phyloP scores from a whole-genome alignment of 2,888 invertebrate species.

The Drosophila putrida region DNA sequence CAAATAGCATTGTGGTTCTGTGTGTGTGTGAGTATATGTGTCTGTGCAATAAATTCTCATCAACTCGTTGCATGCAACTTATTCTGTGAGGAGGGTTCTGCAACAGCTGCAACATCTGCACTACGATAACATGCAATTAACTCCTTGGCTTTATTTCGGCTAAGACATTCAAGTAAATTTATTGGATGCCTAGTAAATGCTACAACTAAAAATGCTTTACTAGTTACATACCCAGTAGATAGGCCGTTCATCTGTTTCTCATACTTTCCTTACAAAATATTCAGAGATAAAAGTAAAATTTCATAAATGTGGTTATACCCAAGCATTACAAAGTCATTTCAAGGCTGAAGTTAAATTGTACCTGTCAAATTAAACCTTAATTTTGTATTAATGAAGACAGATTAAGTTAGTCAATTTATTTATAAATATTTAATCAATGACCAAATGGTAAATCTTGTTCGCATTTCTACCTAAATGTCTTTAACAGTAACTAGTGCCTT shows the following conservation, averaged over 20 bases:
- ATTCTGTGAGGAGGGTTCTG: slow-evolving; percentile 35
- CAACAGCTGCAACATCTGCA: slow-evolving; percentile 46
- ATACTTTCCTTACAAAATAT: not conserved
- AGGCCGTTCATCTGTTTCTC: not conserved
- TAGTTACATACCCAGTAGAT: not conserved
- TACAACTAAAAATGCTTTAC: not conserved
- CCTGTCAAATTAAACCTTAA: not conserved
- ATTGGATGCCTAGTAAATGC: slow-evolving; percentile 26
- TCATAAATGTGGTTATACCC: not conserved
- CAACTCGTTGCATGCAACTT: slow-evolving; percentile 54
- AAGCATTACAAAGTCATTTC: too few species aligned
- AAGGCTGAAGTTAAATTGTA: too few species aligned
- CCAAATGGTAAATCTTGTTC: too few species aligned
- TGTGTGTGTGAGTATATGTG: slow-evolving; percentile 2
- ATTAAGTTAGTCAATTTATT: too few species aligned
- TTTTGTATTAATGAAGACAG: too few species aligned
- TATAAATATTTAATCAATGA: too few species aligned
- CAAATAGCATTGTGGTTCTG: slow-evolving; percentile 30
- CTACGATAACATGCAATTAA: slow-evolving; percentile 65
- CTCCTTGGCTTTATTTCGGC: slow-evolving; percentile 41
- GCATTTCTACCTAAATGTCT: too few species aligned
- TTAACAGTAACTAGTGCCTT: too few species aligned
- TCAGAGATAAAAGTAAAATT: not conserved
- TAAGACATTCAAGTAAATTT: slow-evolving; percentile 47
- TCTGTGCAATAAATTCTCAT: slow-evolving; percentile 64